Evolutionary conservation across 2,113 vertebrate genomes (phyloP).

Genomic region (Podilymbus podiceps): DNA sequence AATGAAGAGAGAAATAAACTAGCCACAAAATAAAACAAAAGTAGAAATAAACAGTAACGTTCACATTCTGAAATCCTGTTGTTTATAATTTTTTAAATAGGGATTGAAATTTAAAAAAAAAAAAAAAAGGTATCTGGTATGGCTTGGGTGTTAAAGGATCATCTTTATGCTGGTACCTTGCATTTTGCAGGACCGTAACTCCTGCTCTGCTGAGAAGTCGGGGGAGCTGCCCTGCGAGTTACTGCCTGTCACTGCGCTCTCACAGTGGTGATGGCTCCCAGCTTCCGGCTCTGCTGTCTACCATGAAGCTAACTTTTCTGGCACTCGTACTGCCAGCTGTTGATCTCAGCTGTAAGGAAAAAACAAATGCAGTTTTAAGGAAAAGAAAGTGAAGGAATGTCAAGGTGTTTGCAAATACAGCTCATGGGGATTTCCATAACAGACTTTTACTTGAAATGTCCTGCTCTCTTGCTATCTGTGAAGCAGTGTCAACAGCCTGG

Average conservation of each 20-base stretch:
- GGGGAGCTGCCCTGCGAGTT: neutral
- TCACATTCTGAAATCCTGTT: neutral
- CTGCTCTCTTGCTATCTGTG: neutral
- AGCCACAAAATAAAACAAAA: too few species aligned
- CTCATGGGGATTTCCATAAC: neutral
- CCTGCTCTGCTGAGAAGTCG: neutral
- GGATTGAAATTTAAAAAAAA: neutral
- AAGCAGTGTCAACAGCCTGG: neutral
- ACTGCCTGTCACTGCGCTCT: neutral
- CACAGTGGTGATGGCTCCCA: neutral
- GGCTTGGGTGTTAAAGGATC: neutral
- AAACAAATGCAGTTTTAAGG: neutral
- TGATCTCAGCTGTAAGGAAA: neutral
- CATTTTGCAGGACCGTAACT: neutral
- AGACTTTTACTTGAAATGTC: neutral
- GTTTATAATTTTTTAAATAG: neutral
- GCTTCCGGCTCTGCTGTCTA: neutral
- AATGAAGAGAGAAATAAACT: neutral
- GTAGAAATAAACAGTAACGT: neutral
- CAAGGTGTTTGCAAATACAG: neutral
- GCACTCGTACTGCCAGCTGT: neutral
- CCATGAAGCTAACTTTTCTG: fast-evolving
- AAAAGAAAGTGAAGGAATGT: neutral
- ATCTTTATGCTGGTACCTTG: neutral
- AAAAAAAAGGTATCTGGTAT: neutral